Evolutionary conservation across 2,113 vertebrate genomes (phyloP).

Genomic region (Electrona antarctica): DNA sequence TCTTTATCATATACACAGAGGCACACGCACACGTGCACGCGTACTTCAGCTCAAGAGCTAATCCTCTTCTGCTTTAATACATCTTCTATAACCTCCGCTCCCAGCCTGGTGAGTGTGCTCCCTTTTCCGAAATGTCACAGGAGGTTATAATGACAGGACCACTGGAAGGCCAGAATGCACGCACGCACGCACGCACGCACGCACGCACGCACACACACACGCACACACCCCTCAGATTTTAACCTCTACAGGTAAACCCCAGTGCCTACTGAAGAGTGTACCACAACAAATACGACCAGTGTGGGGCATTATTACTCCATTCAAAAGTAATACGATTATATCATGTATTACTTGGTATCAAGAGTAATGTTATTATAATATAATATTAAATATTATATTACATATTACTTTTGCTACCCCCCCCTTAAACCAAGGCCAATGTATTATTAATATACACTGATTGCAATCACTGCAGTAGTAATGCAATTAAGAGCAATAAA

Average conservation of each 20-base stretch:
- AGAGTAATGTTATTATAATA: no score
- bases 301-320: no score
- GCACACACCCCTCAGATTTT: neutral
- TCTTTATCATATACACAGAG: no score
- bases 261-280: neutral
- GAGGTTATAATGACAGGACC: constrained; percentile 48
- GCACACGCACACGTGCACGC: neutral
- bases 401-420: no score
- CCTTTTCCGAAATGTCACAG: constrained; percentile 27
- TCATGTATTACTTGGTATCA: no score
- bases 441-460: no score
- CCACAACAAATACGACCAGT: neutral
- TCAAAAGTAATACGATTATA: no score
- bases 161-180: constrained; percentile 8
- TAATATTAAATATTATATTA: no score
- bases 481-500: no score
- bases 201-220: neutral
- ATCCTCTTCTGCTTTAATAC: constrained; percentile 20
- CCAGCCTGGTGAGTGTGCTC: constrained; percentile 23
- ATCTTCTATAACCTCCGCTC: constrained; percentile 22
- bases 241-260: neutral
- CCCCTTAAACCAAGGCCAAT: no score
- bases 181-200: neutral
- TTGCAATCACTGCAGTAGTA: no score
- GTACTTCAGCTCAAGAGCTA: constrained; percentile 3